phyloP scores from a whole-genome alignment of 2,113 vertebrate genomes.

The Eubucco bourcierii region DNA sequence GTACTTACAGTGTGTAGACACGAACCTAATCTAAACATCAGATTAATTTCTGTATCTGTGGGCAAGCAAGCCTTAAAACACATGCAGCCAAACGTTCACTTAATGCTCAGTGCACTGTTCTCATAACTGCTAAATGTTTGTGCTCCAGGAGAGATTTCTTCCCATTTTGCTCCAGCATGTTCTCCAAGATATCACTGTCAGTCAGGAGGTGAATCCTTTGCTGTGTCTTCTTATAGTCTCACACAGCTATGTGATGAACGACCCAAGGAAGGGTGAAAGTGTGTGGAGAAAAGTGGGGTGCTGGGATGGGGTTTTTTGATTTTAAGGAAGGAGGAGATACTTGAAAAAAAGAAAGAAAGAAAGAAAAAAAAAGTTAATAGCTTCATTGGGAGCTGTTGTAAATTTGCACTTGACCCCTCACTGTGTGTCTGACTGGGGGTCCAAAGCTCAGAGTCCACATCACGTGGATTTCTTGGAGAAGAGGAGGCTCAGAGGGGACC shows the following conservation, averaged over 20 bases:
- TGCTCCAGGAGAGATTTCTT: conserved; percentile 20
- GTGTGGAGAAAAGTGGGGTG: neutral
- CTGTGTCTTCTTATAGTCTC: neutral
- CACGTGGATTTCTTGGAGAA: no score
- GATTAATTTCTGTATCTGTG: conserved; percentile 37
- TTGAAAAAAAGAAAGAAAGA: neutral
- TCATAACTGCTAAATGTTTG: neutral
- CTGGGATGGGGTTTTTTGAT: neutral
- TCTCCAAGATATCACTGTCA: neutral
- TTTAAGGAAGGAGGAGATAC: neutral
- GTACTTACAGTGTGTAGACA: conserved; percentile 4
- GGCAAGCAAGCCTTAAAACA: conserved; percentile 23
- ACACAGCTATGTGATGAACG: neutral
- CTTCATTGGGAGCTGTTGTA: neutral
- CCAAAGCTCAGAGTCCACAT: neutral
- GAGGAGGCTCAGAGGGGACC: no score
- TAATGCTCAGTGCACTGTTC: neutral
- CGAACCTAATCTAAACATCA: neutral
- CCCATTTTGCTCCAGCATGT: conserved; percentile 7
- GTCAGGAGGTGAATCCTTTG: neutral
- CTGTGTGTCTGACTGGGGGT: neutral
- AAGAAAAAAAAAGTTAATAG: no score
- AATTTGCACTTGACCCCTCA: neutral
- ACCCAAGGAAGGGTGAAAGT: neutral
- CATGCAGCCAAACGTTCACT: neutral